Conservation (phyloP, 2,113 vertebrate species). For the Acrocephalus arundinaceus region DNA sequence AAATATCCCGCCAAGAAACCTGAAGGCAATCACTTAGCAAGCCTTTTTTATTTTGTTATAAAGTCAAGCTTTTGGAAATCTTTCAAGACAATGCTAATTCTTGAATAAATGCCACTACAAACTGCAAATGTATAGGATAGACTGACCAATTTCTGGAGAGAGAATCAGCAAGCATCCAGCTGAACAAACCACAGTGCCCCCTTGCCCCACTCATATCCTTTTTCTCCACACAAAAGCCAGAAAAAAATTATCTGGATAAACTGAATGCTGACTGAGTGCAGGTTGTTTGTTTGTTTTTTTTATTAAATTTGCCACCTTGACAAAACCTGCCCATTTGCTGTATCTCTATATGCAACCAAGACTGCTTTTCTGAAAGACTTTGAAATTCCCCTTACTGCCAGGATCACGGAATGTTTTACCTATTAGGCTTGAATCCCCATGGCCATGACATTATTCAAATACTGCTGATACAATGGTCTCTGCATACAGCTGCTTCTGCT, state of each 20-base stretch:
- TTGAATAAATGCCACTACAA: conserved; percentile 48
- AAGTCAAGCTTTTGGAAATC: conserved; percentile 25
- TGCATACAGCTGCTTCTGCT: background rate
- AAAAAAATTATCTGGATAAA: background rate
- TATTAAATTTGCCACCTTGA: background rate
- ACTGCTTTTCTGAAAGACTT: background rate
- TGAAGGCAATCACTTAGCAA: conserved; percentile 1
- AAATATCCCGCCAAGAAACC: background rate
- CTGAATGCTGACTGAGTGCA: background rate
- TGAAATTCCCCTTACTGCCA: background rate
- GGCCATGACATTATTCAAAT: conserved; percentile 1
- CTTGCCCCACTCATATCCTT: background rate
- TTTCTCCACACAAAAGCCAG: background rate
- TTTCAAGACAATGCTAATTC: conserved; percentile 36
- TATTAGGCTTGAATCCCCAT: background rate
- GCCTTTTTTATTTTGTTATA: conserved; percentile 22
- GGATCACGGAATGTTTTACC: background rate
- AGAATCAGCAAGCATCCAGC: conserved; percentile 5
- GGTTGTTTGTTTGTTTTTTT: background rate
- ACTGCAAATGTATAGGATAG: background rate
- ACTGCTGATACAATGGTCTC: background rate
- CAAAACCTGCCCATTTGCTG: background rate
- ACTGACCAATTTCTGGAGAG: background rate
- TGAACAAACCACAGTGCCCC: conserved; percentile 34
- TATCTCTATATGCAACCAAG: background rate